Evolutionary conservation across 2,113 vertebrate genomes (phyloP).

Genomic region (Numida meleagris): DNA sequence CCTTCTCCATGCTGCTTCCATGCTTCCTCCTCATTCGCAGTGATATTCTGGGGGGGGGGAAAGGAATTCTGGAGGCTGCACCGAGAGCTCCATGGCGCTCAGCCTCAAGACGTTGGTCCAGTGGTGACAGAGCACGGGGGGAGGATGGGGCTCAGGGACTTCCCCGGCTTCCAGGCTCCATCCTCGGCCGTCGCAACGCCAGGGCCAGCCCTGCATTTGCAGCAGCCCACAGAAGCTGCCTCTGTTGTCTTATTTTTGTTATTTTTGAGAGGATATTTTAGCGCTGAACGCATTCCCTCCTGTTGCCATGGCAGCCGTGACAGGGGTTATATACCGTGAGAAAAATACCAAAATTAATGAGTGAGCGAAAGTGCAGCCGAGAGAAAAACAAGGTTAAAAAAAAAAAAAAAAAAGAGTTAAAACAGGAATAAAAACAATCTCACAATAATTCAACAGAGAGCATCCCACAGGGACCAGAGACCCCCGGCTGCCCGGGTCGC

Average conservation of each 20-base stretch:
- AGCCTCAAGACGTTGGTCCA: neutral
- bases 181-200: conserved; percentile 25
- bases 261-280: conserved; percentile 89
- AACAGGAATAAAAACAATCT: conserved; percentile 81
- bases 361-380: conserved; percentile 81
- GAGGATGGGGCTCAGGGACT: neutral
- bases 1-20: neutral
- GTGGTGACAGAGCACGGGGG: fast-evolving
- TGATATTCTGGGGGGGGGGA: neutral
- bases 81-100: fast-evolving
- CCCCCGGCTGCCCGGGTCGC: fast-evolving
- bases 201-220: conserved; percentile 53
- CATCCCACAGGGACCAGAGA: conserved; percentile 49
- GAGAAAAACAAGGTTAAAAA: conserved; percentile 84
- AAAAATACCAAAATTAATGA: conserved; percentile 90
- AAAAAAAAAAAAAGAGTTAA: conserved; percentile 73
- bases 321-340: conserved; percentile 87
- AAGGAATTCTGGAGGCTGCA: neutral
- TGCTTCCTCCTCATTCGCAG: neutral
- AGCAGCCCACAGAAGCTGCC: conserved; percentile 69
- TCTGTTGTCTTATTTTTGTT: conserved; percentile 86
- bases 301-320: conserved; percentile 87
- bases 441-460: conserved; percentile 69
- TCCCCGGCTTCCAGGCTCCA: conserved; percentile 27
- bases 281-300: conserved; percentile 81